Evolutionary conservation across 2,888 invertebrate genomes (phyloP), one percentile per base, ranked within the genome.

Genomic region (Holacanthella duospinosa): DNA sequence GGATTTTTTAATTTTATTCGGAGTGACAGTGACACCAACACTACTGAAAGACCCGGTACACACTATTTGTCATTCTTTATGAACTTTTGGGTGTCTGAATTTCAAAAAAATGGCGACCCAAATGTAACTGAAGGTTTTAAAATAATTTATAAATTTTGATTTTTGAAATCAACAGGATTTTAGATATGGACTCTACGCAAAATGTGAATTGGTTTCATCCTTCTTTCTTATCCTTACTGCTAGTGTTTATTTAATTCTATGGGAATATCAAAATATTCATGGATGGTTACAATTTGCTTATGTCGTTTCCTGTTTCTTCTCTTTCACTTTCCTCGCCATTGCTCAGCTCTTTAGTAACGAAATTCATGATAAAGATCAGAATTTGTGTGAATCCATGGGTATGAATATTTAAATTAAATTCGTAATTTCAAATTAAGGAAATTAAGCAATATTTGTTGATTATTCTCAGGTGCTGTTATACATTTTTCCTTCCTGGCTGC

Each of bases 401-500:
- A 26, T 48, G 4, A 25, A 60, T 24, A 12, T 48, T 48, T 48
- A n/a, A n/a, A 9, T 55, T 55, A 25, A 6, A 27, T 26, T 27
- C 12, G 16, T 56, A 28, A 26, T 56, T 56, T 56, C n/a, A 56
- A 36, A 36, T 36, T 6, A 36, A 36, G 6, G 36, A 36, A 36
- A 6, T 36, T 12, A 36, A 36, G 36, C 36, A 26, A 27, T 44
- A 60, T 55, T 65, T 70, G 64, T 63, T 65, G 55, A 61, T 63
- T 70, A 77, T 76, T 79, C 75, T 71, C 84, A 85, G 91, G 90
- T 67, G 86, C 88, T 72, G 80, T 84, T 74, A 89, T 90, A 83
- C 90, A 91, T 76, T 91, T 91, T 82, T 85, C 88, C 79, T 90
- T 90, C 78, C 81, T 92, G 77, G 86, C 91, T 36, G 89, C 91